Conservation (phyloP, 1,140 invertebrate genomes). For the Eumaeus atala region DNA sequence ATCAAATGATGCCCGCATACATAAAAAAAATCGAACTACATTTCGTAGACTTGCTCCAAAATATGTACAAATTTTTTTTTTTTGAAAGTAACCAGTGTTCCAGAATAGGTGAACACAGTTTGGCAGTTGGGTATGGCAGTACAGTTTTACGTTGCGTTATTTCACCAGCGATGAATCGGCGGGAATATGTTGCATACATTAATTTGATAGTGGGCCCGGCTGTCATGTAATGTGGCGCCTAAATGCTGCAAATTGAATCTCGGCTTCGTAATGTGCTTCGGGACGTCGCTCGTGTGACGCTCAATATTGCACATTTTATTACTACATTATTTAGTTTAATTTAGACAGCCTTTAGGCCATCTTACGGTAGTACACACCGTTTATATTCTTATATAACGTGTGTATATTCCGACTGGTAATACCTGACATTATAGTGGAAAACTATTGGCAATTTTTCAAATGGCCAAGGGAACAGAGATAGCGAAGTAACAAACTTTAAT, state of each 20-base stretch:
- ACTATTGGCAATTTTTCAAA: too few relatives aligned
- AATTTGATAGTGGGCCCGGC: slow-evolving; percentile 1
- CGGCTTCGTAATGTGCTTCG: neutral
- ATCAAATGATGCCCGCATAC: too few relatives aligned
- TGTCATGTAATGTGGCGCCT: slow-evolving; percentile 22
- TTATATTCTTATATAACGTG: neutral
- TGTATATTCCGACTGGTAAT: too few relatives aligned
- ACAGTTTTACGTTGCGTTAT: neutral
- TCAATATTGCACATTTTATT: neutral
- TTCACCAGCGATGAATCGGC: neutral
- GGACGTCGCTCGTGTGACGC: neutral
- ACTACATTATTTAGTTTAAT: neutral
- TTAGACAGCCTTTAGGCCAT: neutral
- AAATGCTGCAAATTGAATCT: slow-evolving; percentile 31
- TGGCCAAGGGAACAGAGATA: too few relatives aligned
- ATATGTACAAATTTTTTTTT: too few relatives aligned
- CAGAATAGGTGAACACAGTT: neutral
- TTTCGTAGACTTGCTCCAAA: too few relatives aligned
- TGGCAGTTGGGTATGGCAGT: too few relatives aligned
- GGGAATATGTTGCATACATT: slow-evolving; percentile 1
- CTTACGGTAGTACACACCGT: neutral
- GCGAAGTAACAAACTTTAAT: too few relatives aligned
- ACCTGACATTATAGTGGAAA: neutral
- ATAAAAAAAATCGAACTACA: too few relatives aligned
- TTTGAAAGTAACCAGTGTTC: neutral